Evolutionary conservation across 2,113 vertebrate species (phyloP).

Genomic region (Panthera tigris): DNA sequence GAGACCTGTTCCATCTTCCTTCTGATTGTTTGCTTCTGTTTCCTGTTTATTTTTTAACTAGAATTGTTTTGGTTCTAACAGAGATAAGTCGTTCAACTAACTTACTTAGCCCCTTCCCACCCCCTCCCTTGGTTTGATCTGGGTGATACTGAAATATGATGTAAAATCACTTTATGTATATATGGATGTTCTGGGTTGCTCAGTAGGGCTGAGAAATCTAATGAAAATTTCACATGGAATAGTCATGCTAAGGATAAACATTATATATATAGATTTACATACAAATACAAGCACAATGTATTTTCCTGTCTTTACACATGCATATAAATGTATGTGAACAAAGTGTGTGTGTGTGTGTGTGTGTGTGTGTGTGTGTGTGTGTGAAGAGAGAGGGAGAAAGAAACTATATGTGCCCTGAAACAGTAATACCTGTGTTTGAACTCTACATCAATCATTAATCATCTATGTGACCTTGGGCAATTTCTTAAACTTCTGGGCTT

Average conservation of each 20-base stretch:
- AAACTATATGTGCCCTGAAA: background rate
- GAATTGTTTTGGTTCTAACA: background rate
- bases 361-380: background rate
- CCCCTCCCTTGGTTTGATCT: background rate
- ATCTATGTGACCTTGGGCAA: background rate
- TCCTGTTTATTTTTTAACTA: background rate
- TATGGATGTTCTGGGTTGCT: background rate
- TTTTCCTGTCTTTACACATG: slow-evolving; percentile 1
- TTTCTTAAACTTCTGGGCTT: background rate
- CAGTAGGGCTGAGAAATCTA: slow-evolving; percentile 42
- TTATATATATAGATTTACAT: slow-evolving; percentile 10
- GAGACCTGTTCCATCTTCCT: background rate
- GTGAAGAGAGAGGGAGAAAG: background rate
- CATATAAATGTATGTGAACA: background rate
- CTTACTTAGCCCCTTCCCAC: background rate
- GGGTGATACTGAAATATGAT: background rate
- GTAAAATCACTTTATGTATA: background rate
- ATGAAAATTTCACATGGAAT: slow-evolving; percentile 41
- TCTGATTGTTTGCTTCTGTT: slow-evolving; percentile 27
- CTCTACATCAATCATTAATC: background rate
- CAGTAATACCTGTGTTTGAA: background rate
- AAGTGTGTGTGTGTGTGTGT: background rate
- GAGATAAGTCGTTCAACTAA: background rate
- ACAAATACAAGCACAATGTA: slow-evolving; percentile 23
- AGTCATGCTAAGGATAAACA: background rate